Evolutionary conservation across 2,888 invertebrate genomes (phyloP), one percentile per base, ranked within the genome.

Genomic region (Encarsia formosa): DNA sequence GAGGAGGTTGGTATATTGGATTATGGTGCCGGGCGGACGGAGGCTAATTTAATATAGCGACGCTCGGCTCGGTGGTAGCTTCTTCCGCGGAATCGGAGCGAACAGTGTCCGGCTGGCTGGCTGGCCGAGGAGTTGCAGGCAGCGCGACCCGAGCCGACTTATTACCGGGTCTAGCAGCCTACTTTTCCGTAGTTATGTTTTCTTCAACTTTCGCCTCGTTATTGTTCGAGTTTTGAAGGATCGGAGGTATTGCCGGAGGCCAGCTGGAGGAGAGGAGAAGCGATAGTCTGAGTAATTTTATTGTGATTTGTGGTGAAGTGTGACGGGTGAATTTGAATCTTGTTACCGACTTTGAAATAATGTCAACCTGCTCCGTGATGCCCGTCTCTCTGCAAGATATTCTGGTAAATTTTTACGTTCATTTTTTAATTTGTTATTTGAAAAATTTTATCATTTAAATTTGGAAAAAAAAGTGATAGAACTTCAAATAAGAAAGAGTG

Each of bases 301-400:
- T n/a, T n/a, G n/a, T n/a, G n/a, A n/a, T n/a, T n/a, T n/a, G n/a
- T n/a, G n/a, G n/a, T n/a, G n/a, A n/a, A n/a, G n/a, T n/a, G n/a
- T n/a, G n/a, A n/a, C n/a, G n/a, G n/a, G n/a, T n/a, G n/a, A n/a
- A n/a, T n/a, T n/a, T n/a, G n/a, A n/a, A n/a, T n/a, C n/a, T n/a
- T n/a, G n/a, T n/a, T n/a, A n/a, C n/a, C n/a, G n/a, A n/a, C n/a
- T n/a, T n/a, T n/a, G n/a, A n/a, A n/a, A n/a, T n/a, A 54, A 70
- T 72, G 71, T 68, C 71, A 60, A 70, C 68, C 61, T 73, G 73
- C 59, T 73, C 71, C 55, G 65, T 73, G 64, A 73, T 73, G 71
- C 73, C 72, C 59, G 73, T 73, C 41, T 73, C 73, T 26, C 63
- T 73, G 60, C 72, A 70, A 64, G 73, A 73, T 61, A 73, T 73